Percentiles rank a stretch among this genome's conserved stretches.
These are phyloP conservation scores for Neolamprologus ventralis DNA, from an alignment of 2,113 vertebrate species.

Conservation along the genomic window DNA sequence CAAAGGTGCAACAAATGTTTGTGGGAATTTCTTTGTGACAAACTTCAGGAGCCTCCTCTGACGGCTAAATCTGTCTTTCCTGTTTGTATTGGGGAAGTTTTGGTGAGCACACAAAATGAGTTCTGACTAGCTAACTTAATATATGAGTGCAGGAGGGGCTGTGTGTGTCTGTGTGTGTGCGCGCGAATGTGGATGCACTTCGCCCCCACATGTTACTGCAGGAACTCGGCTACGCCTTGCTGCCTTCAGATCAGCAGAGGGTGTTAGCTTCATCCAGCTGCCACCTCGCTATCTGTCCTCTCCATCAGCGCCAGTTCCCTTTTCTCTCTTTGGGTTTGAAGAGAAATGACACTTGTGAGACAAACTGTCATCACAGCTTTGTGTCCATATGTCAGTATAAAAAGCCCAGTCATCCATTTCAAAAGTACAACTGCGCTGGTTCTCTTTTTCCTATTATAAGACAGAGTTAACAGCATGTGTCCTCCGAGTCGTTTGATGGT, in stretches of 20 bases:
- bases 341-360: slow-evolving; percentile 47
- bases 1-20: not conserved
- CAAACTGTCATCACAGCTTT: slow-evolving; percentile 29
- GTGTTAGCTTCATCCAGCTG: slow-evolving; percentile 59
- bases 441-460: slow-evolving; percentile 31
- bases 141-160: not conserved
- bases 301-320: slow-evolving; percentile 61
- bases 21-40: not conserved
- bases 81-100: not conserved
- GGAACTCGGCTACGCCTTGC: slow-evolving; percentile 30
- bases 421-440: not conserved
- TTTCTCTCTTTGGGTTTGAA: slow-evolving; percentile 35
- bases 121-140: not conserved
- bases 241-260: slow-evolving; percentile 37
- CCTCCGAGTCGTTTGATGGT: not conserved
- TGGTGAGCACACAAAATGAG: not conserved
- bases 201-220: not conserved
- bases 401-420: slow-evolving; percentile 45
- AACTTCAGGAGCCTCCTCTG: not conserved
- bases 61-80: not conserved
- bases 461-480: not conserved
- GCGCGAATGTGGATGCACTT: not conserved
- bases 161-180: not conserved
- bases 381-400: slow-evolving; percentile 13
- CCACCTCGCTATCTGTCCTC: slow-evolving; percentile 34